Evolutionary conservation across 2,113 vertebrate species (phyloP).

Genomic region (Serinus canaria): DNA sequence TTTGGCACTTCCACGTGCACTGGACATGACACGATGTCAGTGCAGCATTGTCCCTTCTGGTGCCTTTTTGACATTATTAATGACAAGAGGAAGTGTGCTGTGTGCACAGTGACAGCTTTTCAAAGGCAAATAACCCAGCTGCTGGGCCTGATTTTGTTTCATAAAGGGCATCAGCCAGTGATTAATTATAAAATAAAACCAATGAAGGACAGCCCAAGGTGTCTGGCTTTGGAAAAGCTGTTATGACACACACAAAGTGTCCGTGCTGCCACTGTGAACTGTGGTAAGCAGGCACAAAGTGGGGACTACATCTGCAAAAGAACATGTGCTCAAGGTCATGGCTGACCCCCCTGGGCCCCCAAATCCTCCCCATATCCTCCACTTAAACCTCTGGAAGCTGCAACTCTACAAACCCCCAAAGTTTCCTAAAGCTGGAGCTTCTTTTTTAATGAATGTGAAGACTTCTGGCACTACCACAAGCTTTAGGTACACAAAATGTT

Average conservation of each 20-base stretch:
- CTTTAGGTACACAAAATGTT: neutral
- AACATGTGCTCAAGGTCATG: neutral
- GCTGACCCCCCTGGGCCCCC: neutral
- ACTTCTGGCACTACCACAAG: neutral
- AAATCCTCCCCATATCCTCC: neutral
- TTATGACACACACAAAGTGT: neutral
- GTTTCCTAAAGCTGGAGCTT: neutral
- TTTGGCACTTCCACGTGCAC: neutral
- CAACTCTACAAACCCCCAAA: neutral
- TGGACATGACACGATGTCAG: neutral
- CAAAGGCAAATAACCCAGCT: constrained; percentile 10
- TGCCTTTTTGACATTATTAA: neutral
- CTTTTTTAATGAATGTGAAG: neutral
- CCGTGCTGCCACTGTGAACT: neutral
- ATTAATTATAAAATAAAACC: constrained; percentile 3
- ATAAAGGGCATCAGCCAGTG: neutral
- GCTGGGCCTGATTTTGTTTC: neutral
- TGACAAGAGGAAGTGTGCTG: neutral
- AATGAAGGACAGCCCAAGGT: neutral
- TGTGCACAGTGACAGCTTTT: neutral
- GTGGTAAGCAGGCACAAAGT: neutral
- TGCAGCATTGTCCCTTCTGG: neutral
- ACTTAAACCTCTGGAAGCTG: neutral
- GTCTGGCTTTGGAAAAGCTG: neutral
- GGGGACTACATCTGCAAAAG: neutral